Conservation (phyloP, 1,140 invertebrate genomes). For the Lepidostoma basale region DNA sequence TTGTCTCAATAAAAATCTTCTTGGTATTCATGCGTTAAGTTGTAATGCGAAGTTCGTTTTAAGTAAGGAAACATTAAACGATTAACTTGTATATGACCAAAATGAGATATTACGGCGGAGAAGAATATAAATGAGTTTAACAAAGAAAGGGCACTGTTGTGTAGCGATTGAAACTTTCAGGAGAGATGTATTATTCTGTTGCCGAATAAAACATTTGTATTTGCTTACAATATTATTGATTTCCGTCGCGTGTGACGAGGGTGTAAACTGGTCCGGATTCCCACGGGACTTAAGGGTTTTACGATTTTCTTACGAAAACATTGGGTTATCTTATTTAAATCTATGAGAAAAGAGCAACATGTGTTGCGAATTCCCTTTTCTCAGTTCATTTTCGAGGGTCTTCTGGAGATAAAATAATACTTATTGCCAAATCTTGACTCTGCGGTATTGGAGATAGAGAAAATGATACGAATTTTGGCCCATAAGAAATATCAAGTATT, state of each 20-base stretch:
- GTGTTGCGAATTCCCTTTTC: slow-evolving; percentile 20
- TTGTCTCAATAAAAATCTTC: too few species aligned
- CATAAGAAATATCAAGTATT: too few species aligned
- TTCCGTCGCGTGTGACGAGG: slow-evolving; percentile 43
- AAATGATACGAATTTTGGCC: too few species aligned
- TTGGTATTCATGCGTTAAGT: too few species aligned
- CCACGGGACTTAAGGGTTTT: slow-evolving; percentile 44
- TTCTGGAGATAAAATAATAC: slow-evolving; percentile 1
- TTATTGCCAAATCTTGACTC: background rate
- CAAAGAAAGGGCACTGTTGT: slow-evolving; percentile 9
- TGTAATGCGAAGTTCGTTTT: too few species aligned
- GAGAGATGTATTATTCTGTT: slow-evolving; percentile 17
- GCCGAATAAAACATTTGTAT: slow-evolving; percentile 23
- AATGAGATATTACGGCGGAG: background rate
- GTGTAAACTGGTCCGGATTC: slow-evolving; percentile 41
- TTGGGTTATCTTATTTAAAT: slow-evolving; percentile 46
- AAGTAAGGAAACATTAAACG: too few species aligned
- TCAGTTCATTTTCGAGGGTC: background rate
- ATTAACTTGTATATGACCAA: too few species aligned
- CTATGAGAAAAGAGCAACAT: slow-evolving; percentile 37
- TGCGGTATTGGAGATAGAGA: too few species aligned
- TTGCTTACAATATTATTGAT: slow-evolving; percentile 29
- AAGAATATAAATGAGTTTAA: slow-evolving; percentile 23
- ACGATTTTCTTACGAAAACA: slow-evolving; percentile 41
- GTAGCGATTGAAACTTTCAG: background rate